phyloP scores from a whole-genome alignment of 2,888 invertebrate species.

The Labia minor region DNA sequence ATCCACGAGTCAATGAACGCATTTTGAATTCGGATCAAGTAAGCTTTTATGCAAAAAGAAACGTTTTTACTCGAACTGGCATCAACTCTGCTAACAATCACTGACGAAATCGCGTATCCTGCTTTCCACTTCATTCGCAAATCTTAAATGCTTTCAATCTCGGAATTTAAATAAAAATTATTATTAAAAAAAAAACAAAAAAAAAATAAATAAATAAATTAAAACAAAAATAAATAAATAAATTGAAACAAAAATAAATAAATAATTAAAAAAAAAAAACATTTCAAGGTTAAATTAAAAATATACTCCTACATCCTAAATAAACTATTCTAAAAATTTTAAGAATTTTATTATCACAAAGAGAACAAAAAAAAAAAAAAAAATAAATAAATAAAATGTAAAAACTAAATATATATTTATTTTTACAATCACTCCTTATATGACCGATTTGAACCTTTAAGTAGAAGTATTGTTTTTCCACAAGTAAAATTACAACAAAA shows the following conservation, averaged over 20 bases:
- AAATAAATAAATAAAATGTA: too few species aligned
- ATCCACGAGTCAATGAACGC: conserved; percentile 1
- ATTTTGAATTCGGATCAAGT: background rate
- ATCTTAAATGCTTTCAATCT: background rate
- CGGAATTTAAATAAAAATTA: background rate
- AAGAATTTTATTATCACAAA: too few species aligned
- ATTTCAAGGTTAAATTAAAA: too few species aligned
- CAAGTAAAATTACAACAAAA: too few species aligned
- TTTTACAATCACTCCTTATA: too few species aligned
- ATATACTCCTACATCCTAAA: too few species aligned
- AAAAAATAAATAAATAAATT: background rate
- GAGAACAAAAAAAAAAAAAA: too few species aligned
- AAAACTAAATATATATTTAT: too few species aligned
- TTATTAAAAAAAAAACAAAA: background rate
- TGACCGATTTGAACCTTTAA: too few species aligned
- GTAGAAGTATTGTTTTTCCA: too few species aligned
- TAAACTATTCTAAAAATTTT: too few species aligned
- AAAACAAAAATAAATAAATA: background rate
- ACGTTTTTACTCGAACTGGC: background rate
- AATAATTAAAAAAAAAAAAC: too few species aligned
- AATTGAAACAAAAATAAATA: background rate
- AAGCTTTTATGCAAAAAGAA: conserved; percentile 7
- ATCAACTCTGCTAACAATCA: background rate
- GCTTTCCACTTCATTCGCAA: background rate
- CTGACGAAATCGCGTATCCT: background rate